Base-by-base conservation (phyloP, 2,888 invertebrate genomes). In the Trachelus stipa region DNA sequence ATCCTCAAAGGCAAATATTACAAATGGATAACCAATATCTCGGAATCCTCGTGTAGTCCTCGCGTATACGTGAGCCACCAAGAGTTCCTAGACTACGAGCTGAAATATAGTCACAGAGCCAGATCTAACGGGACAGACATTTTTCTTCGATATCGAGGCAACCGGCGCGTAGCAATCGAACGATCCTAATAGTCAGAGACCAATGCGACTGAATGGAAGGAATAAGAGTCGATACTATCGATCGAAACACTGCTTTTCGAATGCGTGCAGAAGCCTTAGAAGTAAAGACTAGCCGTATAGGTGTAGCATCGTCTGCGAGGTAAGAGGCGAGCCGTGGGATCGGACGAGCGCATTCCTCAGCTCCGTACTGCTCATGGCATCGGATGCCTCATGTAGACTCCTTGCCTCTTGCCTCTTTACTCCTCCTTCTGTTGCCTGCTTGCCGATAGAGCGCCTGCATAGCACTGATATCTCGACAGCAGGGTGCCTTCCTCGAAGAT, bases 341-440 rank as follows among this genome's bases (percentile, higher is more conserved):
- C 90, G 89, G 88, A 90, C 90, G 90, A 89, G 88, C 90, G 87
- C 90, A 91, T 91, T 91, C 91, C 90, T 90, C 85, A 86, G 87
- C 85, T 87, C 87, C 88, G 86, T 88, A 88, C 81, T 82, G 83
- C 87, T 85, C 85, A 83, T 88, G 86, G 86, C 86, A 88, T 86
- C 86, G 86, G 88, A 89, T 90, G 85, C 87, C 87, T 88, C 85
- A 74, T 69, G 68, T 35, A 34, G 74, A 35, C 80, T 77, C 68
- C 81, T 79, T 79, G 73, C 78, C 80, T 76, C 79, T 80, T 77
- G 30, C 76, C 73, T 77, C 37, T 76, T 73, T 73, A 77, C 73
- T 74, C 80, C 75, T 74, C 81, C 79, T 75, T 73, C 76, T 75
- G 77, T 82, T 80, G 83, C 33, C 69, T 56, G 76, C 69, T 68